Evolutionary conservation across 2,888 invertebrate genomes (phyloP), one percentile per base, ranked within the genome.

Genomic region (Oxycera nigricornis): DNA sequence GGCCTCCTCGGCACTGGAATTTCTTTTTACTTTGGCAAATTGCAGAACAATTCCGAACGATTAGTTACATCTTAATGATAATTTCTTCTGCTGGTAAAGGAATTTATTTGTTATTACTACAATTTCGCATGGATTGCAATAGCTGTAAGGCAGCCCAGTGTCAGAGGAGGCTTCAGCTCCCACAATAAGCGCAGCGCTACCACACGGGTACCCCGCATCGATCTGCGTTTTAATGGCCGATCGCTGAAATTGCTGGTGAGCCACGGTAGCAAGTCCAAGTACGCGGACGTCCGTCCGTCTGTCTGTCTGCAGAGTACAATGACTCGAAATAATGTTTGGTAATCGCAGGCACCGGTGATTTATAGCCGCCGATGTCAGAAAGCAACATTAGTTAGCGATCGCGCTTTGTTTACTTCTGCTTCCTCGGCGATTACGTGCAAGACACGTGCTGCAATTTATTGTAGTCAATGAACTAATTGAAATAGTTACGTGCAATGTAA

Each of bases 391-490:
- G 31, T 52, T 70, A 30, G 31, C 4, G 31, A 70, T 70, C 55
- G 28, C 31, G 52, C 17, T 70, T 55, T 55, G 70, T 55, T 70
- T 70, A 50, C 28, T 52, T 68, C 30, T 50, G 20, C 7, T 6
- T 35, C 7, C 24, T 30, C 9, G 31, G 22, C n/a, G 70, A 55
- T 70, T 70, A 70, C 50, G 70, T 30, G 35, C 31, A 52, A 30
- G 70, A 52, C 70, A 70, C 70, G 70, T 70, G 70, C 70, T 70
- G 31, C 35, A 70, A 55, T 65, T 65, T 41, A 39, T 55, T 55
- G 35, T 55, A 70, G 70, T 70, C 55, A 70, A 70, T 70, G 52
- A 70, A 70, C 70, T 55, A 70, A 70, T 65, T 65, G 65, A 65
- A 46, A 65, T 39, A 26, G 7, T 39, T 22, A 65, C 41, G 14